Evolutionary conservation across 2,113 vertebrate genomes (phyloP).

Genomic region (Hepsetus odoe): DNA sequence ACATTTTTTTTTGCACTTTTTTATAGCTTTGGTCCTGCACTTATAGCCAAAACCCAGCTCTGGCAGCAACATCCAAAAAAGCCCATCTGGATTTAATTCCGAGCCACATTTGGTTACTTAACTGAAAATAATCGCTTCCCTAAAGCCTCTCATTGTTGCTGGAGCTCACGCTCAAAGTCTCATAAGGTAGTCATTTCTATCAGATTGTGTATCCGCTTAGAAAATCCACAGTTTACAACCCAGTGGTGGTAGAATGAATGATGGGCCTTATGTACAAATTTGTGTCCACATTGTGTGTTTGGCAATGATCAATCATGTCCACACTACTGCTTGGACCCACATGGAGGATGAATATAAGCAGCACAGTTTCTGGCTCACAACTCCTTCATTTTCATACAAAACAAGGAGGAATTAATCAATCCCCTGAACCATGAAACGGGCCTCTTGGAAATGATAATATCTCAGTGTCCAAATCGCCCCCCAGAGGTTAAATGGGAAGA

Average conservation of each 20-base stretch:
- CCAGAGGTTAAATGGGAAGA: conserved; percentile 2
- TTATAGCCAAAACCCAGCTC: conserved; percentile 32
- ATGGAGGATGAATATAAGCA: neutral
- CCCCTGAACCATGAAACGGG: neutral
- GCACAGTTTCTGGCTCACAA: too few relatives aligned
- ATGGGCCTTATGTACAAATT: too few relatives aligned
- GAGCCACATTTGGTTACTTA: conserved; percentile 57
- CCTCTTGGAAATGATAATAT: neutral
- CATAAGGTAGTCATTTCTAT: conserved; percentile 23
- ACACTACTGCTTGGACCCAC: neutral
- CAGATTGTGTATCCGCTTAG: conserved; percentile 15
- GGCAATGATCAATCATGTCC: too few relatives aligned
- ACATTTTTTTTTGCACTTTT: conserved; percentile 46
- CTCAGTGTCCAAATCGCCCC: neutral
- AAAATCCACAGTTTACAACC: conserved; percentile 36
- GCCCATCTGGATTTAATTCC: conserved; percentile 71
- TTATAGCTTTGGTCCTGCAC: conserved; percentile 10
- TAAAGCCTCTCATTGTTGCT: conserved; percentile 35
- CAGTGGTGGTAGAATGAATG: neutral
- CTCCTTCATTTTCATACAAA: conserved; percentile 51
- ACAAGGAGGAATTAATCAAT: conserved; percentile 47
- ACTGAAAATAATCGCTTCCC: conserved; percentile 59
- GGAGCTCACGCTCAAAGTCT: conserved; percentile 34
- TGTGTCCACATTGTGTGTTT: too few relatives aligned
- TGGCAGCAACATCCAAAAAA: conserved; percentile 49